Evolutionary conservation across 2,888 invertebrate species (phyloP), one percentile per base, ranked within the genome.

Genomic region (Elysia crispata): DNA sequence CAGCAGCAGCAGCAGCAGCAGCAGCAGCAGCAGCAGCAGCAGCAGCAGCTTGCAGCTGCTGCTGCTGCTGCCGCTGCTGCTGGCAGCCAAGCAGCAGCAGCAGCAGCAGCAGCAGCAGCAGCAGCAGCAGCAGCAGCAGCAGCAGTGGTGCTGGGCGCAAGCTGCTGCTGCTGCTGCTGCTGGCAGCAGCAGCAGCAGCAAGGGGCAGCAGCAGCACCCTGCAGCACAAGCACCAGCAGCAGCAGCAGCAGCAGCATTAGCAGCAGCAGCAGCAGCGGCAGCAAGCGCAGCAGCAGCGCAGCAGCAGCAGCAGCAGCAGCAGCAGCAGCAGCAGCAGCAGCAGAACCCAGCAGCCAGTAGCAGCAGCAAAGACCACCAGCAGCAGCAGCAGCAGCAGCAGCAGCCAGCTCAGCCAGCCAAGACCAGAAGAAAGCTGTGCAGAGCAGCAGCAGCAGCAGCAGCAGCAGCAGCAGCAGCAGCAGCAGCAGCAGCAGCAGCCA

Each of bases 11-110:
- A 54, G 54, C 54, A 54, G 54, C 54, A 54, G 54, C 54, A 54
- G 54, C 54, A 54, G 54, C 18, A 54, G 54, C 54, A 54, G 54
- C 54, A 54, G 54, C 54, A 54, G 54, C 54, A 54, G 54, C 54
- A 54, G n/a, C n/a, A n/a, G n/a, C n/a, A n/a, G n/a, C n/a, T n/a
- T n/a, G n/a, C n/a, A n/a, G n/a, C n/a, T n/a, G n/a, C n/a, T n/a
- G n/a, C n/a, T n/a, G n/a, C n/a, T n/a, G n/a, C n/a, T n/a, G n/a
- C n/a, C n/a, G n/a, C n/a, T n/a, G n/a, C n/a, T n/a, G n/a, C n/a
- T n/a, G n/a, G n/a, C n/a, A n/a, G n/a, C n/a, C n/a, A n/a, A n/a
- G n/a, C n/a, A n/a, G n/a, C n/a, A n/a, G n/a, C n/a, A n/a, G n/a
- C n/a, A n/a, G n/a, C n/a, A n/a, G 54, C 54, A 54, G 54, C 54